Percentiles rank a stretch among this genome's conserved stretches.
Conservation (phyloP, 2,797 vertebrate genomes). For the Manis pentadactyla region DNA sequence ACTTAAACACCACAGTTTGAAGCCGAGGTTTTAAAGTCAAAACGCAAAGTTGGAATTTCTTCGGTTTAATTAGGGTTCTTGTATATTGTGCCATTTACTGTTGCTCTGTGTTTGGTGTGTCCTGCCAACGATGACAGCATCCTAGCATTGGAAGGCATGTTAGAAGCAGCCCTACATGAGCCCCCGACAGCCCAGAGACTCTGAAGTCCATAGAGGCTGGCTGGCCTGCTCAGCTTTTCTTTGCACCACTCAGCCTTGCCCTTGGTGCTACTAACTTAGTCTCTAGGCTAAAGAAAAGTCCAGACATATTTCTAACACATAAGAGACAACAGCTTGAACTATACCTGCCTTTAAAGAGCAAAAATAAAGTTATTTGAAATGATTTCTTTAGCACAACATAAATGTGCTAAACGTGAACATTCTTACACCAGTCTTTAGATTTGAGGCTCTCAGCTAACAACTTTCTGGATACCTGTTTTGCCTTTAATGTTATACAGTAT, state of each 20-base stretch:
- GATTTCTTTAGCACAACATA: conserved; percentile 5
- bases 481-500: conserved; percentile 64
- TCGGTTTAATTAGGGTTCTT: background rate
- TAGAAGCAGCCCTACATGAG: background rate
- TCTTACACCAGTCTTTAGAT: conserved; percentile 51
- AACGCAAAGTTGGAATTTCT: background rate
- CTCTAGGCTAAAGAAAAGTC: background rate
- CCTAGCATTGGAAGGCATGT: background rate
- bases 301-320: accelerated
- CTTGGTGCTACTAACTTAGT: background rate
- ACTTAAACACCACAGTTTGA: background rate
- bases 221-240: background rate
- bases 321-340: conserved; percentile 28
- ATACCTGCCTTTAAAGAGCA: background rate
- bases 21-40: background rate
- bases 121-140: background rate
- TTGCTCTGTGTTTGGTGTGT: background rate
- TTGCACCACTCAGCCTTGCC: accelerated
- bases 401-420: background rate
- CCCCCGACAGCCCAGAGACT: background rate
- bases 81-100: background rate
- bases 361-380: conserved; percentile 28
- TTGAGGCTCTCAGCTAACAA: conserved; percentile 61
- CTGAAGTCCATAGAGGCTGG: background rate
- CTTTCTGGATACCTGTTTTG: conserved; percentile 53